Percentiles rank a stretch among this genome's conserved stretches.
These are phyloP conservation scores for Cynopterus brachyotis DNA, from an alignment of 2,113 vertebrate genomes.

Conservation along the genomic window DNA sequence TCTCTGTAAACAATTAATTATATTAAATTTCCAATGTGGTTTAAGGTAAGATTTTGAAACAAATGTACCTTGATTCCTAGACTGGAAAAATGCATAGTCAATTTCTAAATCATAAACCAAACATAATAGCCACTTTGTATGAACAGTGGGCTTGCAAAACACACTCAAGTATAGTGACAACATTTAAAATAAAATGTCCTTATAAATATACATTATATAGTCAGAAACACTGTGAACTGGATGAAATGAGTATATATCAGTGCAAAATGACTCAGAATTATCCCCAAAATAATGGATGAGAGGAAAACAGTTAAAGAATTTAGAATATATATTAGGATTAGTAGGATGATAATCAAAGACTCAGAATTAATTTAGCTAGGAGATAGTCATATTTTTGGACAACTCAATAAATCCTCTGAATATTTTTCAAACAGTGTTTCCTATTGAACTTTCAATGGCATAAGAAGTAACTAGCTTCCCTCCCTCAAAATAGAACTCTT, in stretches of 20 bases:
- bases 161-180: not conserved
- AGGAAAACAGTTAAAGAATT: not conserved
- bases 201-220: not conserved
- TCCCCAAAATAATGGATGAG: not conserved
- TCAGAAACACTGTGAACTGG: not conserved
- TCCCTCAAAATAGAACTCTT: not conserved
- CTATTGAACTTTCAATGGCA: not conserved
- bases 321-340: not conserved
- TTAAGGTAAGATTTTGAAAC: slow-evolving; percentile 6
- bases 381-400: not conserved
- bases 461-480: not conserved
- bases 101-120: slow-evolving; percentile 12
- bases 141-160: not conserved
- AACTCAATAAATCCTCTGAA: not conserved
- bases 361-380: not conserved
- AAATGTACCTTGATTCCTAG: not conserved
- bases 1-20: not conserved
- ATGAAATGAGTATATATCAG: not conserved
- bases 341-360: not conserved
- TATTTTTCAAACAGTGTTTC: not conserved
- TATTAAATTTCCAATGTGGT: not conserved
- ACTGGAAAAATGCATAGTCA: not conserved
- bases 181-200: not conserved
- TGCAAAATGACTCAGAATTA: not conserved
- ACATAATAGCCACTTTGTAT: not conserved